Conservation (phyloP, 2,888 invertebrate species). For the Cataglyphis cursor region DNA sequence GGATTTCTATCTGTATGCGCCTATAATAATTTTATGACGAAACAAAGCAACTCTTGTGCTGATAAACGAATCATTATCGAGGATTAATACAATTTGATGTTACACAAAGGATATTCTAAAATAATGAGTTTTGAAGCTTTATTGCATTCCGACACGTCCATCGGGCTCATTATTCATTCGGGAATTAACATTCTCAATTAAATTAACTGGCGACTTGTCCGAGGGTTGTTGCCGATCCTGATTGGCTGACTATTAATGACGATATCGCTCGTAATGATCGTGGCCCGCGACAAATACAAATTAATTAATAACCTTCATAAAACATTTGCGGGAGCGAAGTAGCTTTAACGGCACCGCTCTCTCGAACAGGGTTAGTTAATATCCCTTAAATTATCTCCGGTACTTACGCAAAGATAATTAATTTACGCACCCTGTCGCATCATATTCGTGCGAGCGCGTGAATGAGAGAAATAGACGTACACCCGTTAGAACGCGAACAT, state of each 20-base stretch:
- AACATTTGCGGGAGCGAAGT: conserved; percentile 71
- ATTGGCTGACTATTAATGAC: conserved; percentile 75
- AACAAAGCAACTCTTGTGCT: not conserved
- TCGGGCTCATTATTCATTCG: conserved; percentile 17
- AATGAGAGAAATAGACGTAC: not conserved
- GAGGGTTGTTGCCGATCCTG: conserved; percentile 51
- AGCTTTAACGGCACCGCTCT: conserved; percentile 75
- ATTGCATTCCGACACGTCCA: not conserved
- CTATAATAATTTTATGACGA: not conserved
- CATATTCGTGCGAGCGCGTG: conserved; percentile 47
- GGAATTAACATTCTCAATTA: conserved; percentile 40
- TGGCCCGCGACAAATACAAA: conserved; percentile 80
- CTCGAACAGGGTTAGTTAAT: conserved; percentile 80
- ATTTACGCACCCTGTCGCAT: conserved; percentile 77
- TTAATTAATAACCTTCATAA: conserved; percentile 84
- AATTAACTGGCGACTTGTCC: conserved; percentile 59
- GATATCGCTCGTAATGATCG: conserved; percentile 75
- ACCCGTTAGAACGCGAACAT: not conserved
- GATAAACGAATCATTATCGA: conserved; percentile 12
- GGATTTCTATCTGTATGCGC: not conserved
- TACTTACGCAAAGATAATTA: conserved; percentile 83
- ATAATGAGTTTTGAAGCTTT: conserved; percentile 19
- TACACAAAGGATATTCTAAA: not conserved
- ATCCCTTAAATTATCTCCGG: conserved; percentile 82
- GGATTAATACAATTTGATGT: conserved; percentile 18